Evolutionary conservation across 2,797 vertebrate species (phyloP), one percentile per base, ranked within the genome.

Genomic region (Telmatherina bonti): DNA sequence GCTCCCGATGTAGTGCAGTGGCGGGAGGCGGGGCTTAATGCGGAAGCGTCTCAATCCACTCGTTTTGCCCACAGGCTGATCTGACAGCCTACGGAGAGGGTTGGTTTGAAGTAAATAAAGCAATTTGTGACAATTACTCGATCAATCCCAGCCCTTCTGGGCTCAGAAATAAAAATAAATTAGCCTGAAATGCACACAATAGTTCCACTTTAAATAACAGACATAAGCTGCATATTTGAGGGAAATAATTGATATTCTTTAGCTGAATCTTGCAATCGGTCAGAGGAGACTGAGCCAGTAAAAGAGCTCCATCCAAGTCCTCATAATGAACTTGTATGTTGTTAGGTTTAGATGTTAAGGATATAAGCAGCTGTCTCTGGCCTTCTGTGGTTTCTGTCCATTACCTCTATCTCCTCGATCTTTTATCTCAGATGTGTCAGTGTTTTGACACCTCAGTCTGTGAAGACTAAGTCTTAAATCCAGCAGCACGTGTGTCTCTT

Each of bases 361-460:
- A 24, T 62, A 12, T 64, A 47, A 38, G 54, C n/a, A 12, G 22
- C 54, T 24, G 29, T 47, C 60, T 62, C 45, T 53, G 49, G 45
- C 70, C 60, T 27, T 58, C 62, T 70, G 26, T 63, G 69, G 60
- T 74, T 38, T 24, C 72, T 38, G 62, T 66, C n/a, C 66, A 41
- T 71, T 64, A 59, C 63, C 47, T 24, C 5, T 24, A 29, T 43
- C 57, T 59, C 35, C 41, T 72, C 67, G 6, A 22, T 75, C 70
- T 81, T 83, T 85, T 75, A 87, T 88, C 69, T 78, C 30, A 2
- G 26, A 70, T 72, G 70, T 82, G 74, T 80, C 86, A 79, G 67
- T 8, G 5, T 7, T 5, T 61, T 41, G 65, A 81, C 75, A 53
- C 84, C 73, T 78, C 70, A 71, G 67, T 78, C 59, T n/a, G 31